Conservation (phyloP, 2,113 vertebrate genomes). For the Reinhardtius hippoglossoides region DNA sequence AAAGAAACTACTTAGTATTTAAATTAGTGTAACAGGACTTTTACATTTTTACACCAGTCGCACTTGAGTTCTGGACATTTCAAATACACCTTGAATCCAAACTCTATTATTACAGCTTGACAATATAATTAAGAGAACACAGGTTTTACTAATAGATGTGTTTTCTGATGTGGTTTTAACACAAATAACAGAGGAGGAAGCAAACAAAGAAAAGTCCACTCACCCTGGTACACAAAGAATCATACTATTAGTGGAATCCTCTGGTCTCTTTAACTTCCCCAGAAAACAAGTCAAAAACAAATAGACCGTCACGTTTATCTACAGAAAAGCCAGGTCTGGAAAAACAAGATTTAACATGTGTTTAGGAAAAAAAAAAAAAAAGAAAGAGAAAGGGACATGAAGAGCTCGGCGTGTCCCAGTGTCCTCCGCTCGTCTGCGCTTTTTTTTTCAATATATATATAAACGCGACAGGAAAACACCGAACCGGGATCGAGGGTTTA, state of each 20-base stretch:
- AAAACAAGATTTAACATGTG: neutral
- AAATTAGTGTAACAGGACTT: neutral
- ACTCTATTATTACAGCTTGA: too few relatives aligned
- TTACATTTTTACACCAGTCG: neutral
- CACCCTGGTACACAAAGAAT: conserved; percentile 86
- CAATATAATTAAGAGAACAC: neutral
- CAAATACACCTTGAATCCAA: neutral
- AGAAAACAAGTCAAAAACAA: neutral
- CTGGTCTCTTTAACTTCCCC: neutral
- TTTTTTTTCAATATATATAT: neutral
- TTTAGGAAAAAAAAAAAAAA: neutral
- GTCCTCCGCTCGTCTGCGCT: neutral
- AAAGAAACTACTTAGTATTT: neutral
- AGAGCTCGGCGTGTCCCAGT: neutral
- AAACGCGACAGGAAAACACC: neutral
- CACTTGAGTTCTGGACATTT: neutral
- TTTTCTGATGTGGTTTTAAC: neutral
- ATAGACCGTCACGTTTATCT: neutral
- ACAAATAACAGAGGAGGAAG: neutral
- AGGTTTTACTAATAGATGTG: neutral
- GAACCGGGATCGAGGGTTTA: neutral
- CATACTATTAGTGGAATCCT: conserved; percentile 72
- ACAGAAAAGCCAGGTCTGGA: neutral
- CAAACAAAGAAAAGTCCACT: conserved; percentile 70
- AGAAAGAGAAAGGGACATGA: conserved; percentile 3